Evolutionary conservation across 2,113 vertebrate species (phyloP).

Genomic region (Falcunculus frontatus): DNA sequence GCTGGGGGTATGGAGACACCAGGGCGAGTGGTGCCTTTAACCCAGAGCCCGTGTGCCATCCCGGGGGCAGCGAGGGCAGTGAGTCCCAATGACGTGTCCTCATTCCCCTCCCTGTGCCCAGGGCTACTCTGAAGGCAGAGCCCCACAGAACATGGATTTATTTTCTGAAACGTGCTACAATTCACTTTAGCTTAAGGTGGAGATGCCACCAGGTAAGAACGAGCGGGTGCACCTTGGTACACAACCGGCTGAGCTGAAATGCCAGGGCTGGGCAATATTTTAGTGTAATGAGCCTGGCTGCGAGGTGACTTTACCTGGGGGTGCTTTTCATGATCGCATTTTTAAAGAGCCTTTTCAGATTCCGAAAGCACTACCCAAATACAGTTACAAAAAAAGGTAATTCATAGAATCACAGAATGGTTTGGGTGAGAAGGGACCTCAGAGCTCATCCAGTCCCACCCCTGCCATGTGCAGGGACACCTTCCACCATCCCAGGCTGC

Average conservation of each 20-base stretch:
- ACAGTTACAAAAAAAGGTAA: not conserved
- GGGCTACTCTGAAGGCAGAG: not conserved
- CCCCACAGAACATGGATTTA: not conserved
- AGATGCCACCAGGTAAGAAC: not conserved
- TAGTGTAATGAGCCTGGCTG: not conserved
- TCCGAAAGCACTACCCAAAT: not conserved
- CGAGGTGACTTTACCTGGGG: not conserved
- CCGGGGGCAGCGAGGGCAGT: accelerated
- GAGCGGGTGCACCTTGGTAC: not conserved
- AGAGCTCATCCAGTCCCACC: not conserved
- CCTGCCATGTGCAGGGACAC: not conserved
- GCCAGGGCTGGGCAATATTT: not conserved
- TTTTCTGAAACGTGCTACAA: constrained; percentile 6
- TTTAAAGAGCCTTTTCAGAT: not conserved
- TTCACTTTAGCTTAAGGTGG: not conserved
- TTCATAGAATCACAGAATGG: not conserved
- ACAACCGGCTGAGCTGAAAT: not conserved
- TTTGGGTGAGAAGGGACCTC: not conserved
- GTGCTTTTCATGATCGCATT: not conserved
- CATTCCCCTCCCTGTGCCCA: not conserved
- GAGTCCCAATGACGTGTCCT: not conserved
- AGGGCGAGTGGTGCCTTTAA: accelerated
- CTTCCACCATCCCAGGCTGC: accelerated
- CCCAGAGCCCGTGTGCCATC: not conserved
- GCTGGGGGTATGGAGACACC: accelerated